These are phyloP conservation scores for Apeltes quadracus DNA, from an alignment of 2,113 vertebrate species.

Conservation along the genomic window DNA sequence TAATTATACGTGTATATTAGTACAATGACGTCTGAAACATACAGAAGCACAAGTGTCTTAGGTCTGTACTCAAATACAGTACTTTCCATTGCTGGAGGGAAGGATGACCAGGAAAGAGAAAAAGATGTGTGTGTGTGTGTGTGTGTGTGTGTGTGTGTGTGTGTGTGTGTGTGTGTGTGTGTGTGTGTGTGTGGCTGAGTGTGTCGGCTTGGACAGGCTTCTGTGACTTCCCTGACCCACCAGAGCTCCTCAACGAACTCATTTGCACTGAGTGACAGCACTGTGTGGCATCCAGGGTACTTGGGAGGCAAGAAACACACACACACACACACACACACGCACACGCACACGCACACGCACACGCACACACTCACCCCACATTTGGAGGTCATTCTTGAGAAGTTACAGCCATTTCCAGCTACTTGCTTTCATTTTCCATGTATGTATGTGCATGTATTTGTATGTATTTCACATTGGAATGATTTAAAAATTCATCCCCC, in stretches of 20 bases:
- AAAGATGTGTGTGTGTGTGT: background rate
- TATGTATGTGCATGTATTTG: slow-evolving; percentile 43
- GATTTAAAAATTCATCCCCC: slow-evolving; percentile 31
- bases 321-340: slow-evolving; percentile 6
- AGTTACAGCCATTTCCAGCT: slow-evolving; percentile 12
- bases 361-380: slow-evolving; percentile 12
- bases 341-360: slow-evolving; percentile 12
- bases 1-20: background rate
- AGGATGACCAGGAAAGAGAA: background rate
- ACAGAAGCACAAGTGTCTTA: background rate
- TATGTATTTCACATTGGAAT: slow-evolving; percentile 40
- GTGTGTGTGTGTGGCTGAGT: background rate
- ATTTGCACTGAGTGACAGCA: slow-evolving; percentile 63
- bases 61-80: background rate
- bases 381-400: slow-evolving; percentile 42
- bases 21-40: background rate
- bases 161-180: background rate
- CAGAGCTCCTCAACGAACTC: slow-evolving; percentile 48
- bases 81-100: background rate
- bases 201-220: slow-evolving; percentile 71
- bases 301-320: slow-evolving; percentile 15
- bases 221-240: slow-evolving; percentile 61
- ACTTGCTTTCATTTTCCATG: slow-evolving; percentile 40
- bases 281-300: slow-evolving; percentile 44
- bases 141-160: background rate